phyloP scores from a whole-genome alignment of 2,888 invertebrate genomes.

The Choreutis nemorana region DNA sequence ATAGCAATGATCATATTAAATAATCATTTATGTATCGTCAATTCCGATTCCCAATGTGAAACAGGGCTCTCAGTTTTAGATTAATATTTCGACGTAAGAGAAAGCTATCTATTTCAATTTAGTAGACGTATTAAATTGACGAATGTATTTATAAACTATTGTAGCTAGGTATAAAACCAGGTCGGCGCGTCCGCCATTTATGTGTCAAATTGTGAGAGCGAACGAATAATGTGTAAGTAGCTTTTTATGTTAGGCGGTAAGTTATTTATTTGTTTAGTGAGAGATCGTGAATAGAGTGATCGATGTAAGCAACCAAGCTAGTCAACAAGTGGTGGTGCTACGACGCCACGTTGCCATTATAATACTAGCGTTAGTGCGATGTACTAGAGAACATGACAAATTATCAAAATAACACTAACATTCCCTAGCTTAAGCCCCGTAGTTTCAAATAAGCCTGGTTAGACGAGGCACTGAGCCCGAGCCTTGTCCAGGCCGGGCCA shows the following conservation, averaged over 20 bases:
- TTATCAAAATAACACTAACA: constrained; percentile 19
- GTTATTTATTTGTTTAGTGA: constrained; percentile 63
- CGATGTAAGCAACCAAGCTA: constrained; percentile 59
- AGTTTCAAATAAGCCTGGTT: no score
- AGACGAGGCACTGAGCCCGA: no score
- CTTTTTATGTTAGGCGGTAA: constrained; percentile 39
- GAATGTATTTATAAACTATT: constrained; percentile 2
- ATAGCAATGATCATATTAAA: no score
- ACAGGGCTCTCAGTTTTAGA: constrained; percentile 15
- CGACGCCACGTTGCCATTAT: constrained; percentile 44
- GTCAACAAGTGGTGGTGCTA: constrained; percentile 41
- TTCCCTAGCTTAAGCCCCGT: constrained; percentile 7
- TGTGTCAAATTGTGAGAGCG: constrained; percentile 41
- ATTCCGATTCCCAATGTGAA: constrained; percentile 21
- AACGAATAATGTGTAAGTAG: constrained; percentile 27
- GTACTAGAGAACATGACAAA: constrained; percentile 29
- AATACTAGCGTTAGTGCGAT: constrained; percentile 27
- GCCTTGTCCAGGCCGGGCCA: constrained; percentile 21
- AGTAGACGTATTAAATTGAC: constrained; percentile 38
- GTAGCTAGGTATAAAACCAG: neutral
- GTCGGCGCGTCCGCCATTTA: constrained; percentile 16
- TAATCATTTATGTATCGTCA: constrained; percentile 25
- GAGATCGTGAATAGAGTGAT: constrained; percentile 39
- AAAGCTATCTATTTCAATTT: constrained; percentile 29
- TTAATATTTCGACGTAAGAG: constrained; percentile 27